Evolutionary conservation across 2,888 invertebrate species (phyloP), one percentile per base, ranked within the genome.

Genomic region (Diloba caeruleocephala): DNA sequence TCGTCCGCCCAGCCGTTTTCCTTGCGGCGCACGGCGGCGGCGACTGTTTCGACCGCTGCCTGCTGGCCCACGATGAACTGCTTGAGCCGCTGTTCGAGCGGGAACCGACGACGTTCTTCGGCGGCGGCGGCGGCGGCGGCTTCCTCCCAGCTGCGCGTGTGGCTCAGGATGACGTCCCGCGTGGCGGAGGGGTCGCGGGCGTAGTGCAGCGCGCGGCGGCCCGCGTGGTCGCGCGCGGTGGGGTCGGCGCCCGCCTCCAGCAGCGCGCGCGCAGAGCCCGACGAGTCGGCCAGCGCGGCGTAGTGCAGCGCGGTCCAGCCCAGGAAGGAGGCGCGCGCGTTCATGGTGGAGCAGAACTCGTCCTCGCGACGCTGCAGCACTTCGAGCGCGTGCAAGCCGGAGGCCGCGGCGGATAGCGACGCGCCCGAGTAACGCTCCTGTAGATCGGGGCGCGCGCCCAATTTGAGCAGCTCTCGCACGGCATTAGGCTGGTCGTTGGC

Each of bases 1-100:
- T 97, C 98, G 87, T 98, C 98, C 42, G 96, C 96, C 98, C 98
- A 98, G 21, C 98, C 98, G 93, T 98, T 98, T 90, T 98, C 98
- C 89, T 98, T 98, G 64, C 98, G 94, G 53, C 98, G 94, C 45
- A 98, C 96, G 34, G 97, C 97, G 94, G 97, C 96, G 36, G 97
- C 95, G 6, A 97, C 97, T 36, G 96, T 95, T 48, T 96, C 95
- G 63, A 97, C 97, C 31, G 97, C 96, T 17, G 84, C 96, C 78
- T 96, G 97, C 90, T 98, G 98, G 0, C 98, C 98, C 34, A 98
- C 97, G 70, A 98, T 97, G 79, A 94, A 93, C 85, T 97, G 95
- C 78, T 96, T 97, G 34, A 98, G 90, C 52, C 98, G 94, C 84
- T 97, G 96, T 84, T 98, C 98, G 49, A 98, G 88, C 17, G 98